A percentile compares a stretch with the other conserved stretches of the same genome.
Evolutionary conservation across 2,888 invertebrate species (phyloP).

Genomic region (Allolobophora icterica): DNA sequence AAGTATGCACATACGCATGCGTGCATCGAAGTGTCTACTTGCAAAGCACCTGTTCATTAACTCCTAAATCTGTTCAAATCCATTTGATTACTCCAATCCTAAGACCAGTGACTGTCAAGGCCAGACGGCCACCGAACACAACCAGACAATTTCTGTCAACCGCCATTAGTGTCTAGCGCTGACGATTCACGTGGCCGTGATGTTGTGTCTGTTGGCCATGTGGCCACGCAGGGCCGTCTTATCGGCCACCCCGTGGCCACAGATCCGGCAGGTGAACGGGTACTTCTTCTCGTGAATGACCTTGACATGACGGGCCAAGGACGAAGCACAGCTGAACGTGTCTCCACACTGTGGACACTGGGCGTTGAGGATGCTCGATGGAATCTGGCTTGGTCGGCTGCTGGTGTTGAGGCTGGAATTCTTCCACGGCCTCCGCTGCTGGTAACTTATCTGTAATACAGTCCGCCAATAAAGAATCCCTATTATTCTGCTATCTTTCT

Average conservation of each 20-base stretch:
- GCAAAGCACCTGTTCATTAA: neutral
- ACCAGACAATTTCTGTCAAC: no score
- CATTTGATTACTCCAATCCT: no score
- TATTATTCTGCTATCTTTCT: neutral
- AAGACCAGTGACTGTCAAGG: no score
- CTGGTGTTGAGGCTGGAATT: neutral
- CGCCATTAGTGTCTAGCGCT: neutral
- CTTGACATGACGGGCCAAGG: slow-evolving; percentile 14
- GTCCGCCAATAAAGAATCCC: neutral
- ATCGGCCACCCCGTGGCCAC: slow-evolving; percentile 22
- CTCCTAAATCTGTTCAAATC: no score
- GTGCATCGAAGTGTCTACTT: neutral
- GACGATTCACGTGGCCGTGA: neutral
- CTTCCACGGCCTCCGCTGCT: neutral
- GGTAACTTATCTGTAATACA: neutral
- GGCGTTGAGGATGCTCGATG: slow-evolving; percentile 1
- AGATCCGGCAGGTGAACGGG: slow-evolving; percentile 6
- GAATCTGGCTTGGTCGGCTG: neutral
- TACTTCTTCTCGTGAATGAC: slow-evolving; percentile 24
- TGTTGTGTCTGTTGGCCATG: slow-evolving; percentile 7
- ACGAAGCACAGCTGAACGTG: slow-evolving; percentile 20
- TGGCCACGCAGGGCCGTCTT: slow-evolving; percentile 6
- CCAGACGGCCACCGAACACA: no score
- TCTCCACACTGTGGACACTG: slow-evolving; percentile 6
- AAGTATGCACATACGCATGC: neutral